Conservation (phyloP, 2,797 vertebrate genomes). For the Falco berigora region DNA sequence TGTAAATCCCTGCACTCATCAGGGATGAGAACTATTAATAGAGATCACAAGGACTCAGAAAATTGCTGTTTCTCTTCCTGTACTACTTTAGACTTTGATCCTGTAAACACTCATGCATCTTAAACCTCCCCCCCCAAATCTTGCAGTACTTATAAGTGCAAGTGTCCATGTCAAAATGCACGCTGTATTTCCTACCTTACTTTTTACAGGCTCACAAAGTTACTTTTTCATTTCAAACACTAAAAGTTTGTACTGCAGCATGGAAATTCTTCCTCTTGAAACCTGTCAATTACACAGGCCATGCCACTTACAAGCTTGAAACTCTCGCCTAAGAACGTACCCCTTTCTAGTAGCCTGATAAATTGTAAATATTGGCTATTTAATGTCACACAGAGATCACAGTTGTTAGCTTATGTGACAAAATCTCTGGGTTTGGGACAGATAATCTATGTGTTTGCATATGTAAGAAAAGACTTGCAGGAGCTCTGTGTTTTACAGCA, state of each 20-base stretch:
- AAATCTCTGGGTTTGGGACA: background rate
- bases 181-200: background rate
- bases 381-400: background rate
- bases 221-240: background rate
- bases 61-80: constrained; percentile 2
- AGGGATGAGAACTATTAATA: constrained; percentile 12
- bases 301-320: background rate
- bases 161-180: background rate
- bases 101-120: background rate
- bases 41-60: constrained; percentile 17
- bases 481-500: background rate
- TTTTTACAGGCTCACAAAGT: background rate
- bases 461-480: background rate
- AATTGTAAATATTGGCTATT: background rate
- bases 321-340: background rate
- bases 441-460: background rate
- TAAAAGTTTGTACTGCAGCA: background rate
- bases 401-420: background rate
- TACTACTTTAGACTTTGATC: background rate
- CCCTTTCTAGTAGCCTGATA: background rate
- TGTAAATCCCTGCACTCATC: constrained; percentile 14
- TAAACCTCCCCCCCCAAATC: background rate
- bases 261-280: background rate
- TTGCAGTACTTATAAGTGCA: background rate
- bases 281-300: background rate